phyloP scores from a whole-genome alignment of 1,140 invertebrate species.

The Procambarus clarkii region DNA sequence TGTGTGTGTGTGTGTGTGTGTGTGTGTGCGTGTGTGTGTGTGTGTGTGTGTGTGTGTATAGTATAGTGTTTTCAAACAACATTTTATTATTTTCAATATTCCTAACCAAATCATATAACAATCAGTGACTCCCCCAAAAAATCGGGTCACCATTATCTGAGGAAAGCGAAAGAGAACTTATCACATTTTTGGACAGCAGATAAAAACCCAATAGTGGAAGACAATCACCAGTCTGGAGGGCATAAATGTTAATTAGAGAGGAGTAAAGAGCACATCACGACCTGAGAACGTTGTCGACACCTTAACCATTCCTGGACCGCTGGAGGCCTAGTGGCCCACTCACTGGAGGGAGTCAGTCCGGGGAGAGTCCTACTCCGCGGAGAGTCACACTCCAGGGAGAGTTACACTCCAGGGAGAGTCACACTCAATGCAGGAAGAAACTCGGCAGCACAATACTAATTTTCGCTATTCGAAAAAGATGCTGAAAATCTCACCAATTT shows the following conservation, averaged over 20 bases:
- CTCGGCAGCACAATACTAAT: too few species aligned
- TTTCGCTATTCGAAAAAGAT: too few species aligned
- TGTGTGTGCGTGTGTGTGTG: neutral
- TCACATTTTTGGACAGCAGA: constrained; percentile 14
- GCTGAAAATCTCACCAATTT: too few species aligned
- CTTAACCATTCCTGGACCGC: neutral
- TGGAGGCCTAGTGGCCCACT: neutral
- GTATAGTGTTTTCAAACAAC: neutral
- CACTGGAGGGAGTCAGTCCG: neutral
- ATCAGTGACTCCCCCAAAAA: neutral
- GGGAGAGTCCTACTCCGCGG: neutral
- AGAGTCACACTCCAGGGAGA: neutral
- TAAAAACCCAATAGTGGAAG: constrained; percentile 56
- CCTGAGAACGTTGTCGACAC: constrained; percentile 30
- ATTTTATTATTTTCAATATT: neutral
- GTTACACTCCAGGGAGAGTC: neutral
- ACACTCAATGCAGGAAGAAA: neutral
- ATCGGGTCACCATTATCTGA: neutral
- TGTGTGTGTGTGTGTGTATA: neutral
- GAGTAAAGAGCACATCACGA: constrained; percentile 16
- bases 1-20: too few species aligned
- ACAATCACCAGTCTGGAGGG: constrained; percentile 55
- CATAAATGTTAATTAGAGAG: constrained; percentile 59
- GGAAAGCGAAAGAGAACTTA: neutral
- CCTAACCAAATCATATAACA: too few species aligned